phyloP scores from a whole-genome alignment of 2,113 vertebrate genomes.

The Hippopotamus amphibius region DNA sequence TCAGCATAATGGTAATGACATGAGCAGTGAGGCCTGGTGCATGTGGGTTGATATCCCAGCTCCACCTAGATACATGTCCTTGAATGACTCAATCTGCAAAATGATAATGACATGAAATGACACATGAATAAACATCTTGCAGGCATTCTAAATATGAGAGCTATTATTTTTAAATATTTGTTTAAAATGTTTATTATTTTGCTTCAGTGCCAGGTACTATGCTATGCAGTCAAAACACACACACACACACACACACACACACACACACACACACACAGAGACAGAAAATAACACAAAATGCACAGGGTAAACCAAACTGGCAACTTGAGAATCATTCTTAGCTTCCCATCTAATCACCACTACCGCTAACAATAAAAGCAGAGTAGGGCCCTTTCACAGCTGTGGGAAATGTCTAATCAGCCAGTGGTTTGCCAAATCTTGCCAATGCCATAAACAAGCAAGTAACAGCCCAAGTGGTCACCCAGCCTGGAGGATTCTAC shows the following conservation, averaged over 20 bases:
- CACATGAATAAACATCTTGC: background rate
- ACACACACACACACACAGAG: background rate
- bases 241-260: background rate
- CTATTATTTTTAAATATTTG: constrained; percentile 13
- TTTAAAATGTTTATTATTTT: background rate
- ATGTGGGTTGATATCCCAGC: background rate
- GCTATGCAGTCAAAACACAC: background rate
- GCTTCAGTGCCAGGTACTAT: background rate
- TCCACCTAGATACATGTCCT: background rate
- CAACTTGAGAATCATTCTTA: background rate
- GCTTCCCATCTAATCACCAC: background rate
- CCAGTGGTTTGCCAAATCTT: background rate
- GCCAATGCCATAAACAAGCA: background rate
- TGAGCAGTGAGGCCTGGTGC: background rate
- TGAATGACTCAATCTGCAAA: background rate
- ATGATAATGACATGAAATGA: background rate
- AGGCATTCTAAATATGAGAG: background rate
- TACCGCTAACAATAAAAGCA: background rate
- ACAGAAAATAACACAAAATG: background rate
- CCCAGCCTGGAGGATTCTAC: background rate
- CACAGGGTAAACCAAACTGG: background rate
- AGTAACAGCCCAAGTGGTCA: background rate
- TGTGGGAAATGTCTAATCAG: background rate
- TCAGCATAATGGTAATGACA: background rate
- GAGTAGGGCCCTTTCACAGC: background rate